Base-by-base conservation (phyloP, 1,140 invertebrate species). In the Chlorops oryzae region DNA sequence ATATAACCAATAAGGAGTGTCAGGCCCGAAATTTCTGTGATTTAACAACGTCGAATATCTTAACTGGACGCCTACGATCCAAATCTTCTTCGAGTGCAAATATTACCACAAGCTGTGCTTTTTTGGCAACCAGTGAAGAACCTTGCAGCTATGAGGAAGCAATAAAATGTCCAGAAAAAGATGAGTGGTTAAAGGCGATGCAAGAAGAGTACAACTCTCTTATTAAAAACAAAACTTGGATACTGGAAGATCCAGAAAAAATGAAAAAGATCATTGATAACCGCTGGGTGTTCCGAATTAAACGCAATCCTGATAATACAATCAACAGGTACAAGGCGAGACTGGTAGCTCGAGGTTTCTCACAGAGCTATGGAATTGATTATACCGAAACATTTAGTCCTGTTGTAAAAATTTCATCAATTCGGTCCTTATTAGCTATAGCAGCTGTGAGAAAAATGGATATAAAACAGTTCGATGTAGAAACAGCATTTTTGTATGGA, bases 401-500 rank as follows among this genome's bases (percentile, higher is more conserved):
- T 12, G 64, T 73, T 24, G 57, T 62, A n/a, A 43, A 62, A 22
- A 55, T 62, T 41, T 53, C 57, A 20, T 55, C 74, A 10, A 55
- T 77, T 28, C 50, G 73, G 18, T 35, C 54, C 5, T 43, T 65
- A 4, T 57, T 59, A 2, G 55, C 66, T 2, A 34, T 74, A 52
- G 56, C 69, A 51, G 62, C 47, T 40, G 43, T 58, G 57, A 50
- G 54, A 48, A 59, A 57, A 58, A 50, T 71, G 40, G 27, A 62
- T 32, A 49, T 68, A 21, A 37, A 61, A 22, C 66, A 74, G n/a
- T 59, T 72, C 47, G 74, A 76, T 55, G 59, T 68, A 1, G 63
- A 61, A 38, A 70, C 69, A 18, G 75, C 75, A 0, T 78, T 72
- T 56, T 61, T 73, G 51, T 64, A 75, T 61, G 75, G 64, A 10